Evolutionary conservation across 2,797 vertebrate genomes (phyloP), one percentile per base, ranked within the genome.

Genomic region (Leptatherina wallacei): DNA sequence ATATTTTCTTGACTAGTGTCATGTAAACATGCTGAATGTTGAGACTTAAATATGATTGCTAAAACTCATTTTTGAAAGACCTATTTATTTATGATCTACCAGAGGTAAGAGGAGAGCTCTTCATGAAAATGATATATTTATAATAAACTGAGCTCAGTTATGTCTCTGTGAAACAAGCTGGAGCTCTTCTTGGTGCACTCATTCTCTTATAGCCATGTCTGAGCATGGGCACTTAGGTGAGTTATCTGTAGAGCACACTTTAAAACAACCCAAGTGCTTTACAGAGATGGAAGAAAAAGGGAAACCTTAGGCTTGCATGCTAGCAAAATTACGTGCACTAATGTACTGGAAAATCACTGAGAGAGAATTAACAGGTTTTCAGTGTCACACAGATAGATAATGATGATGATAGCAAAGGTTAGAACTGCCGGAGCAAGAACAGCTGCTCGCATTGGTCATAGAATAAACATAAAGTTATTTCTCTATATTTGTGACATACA

Each of bases 191-290:
- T n/a, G 1, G 47, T 20, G 9, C 47, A 47, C 18, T 20, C 44
- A 22, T 22, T 59, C 30, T 54, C 5, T 59, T 0, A 66, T 38
- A 49, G 47, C 24, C 22, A 32, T 29, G 35, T 65, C 42, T 65
- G 35, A 44, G 9, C 29, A 42, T 65, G 10, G 35, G 60, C 9
- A 11, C 16, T 27, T 11, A 40, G 24, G 44, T 58, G 30, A 54
- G 29, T 69, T 35, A 58, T 75, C 62, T 38, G 24, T 64, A 69
- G 32, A 30, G 30, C 42, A 55, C 47, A 20, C 55, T 3, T 58
- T 12, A 64, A 55, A 65, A 36, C 40, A 58, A 22, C 27, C 36
- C 4, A 35, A 62, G 5, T 42, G 24, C 18, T 75, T 58, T 27
- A 51, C 16, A 61, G 52, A 74, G n/a, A 10, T 49, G 47, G 30